phyloP scores from a whole-genome alignment of 2,888 invertebrate species.

The Lepidocyrtinus sp. region DNA sequence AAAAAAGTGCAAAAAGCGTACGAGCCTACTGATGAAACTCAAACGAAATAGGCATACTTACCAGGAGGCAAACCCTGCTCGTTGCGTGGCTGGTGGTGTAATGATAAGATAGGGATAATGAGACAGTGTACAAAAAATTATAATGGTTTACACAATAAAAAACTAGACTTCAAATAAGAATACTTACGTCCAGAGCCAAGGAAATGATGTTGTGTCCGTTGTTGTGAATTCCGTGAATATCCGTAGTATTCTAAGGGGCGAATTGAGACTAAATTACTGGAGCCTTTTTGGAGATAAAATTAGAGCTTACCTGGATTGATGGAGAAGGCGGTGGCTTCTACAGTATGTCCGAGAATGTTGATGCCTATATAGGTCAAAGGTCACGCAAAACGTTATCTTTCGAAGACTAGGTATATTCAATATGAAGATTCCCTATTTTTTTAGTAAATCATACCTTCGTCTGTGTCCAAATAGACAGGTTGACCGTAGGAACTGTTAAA shows the following conservation, averaged over 20 bases:
- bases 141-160: neutral
- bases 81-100: conserved; percentile 30
- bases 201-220: conserved; percentile 85
- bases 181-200: conserved; percentile 79
- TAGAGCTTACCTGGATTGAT: conserved; percentile 74
- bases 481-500: conserved; percentile 26
- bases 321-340: conserved; percentile 78
- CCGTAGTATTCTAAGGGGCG: conserved; percentile 73
- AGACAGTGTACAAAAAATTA: neutral
- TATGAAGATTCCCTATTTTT: too few relatives aligned
- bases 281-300: neutral
- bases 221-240: conserved; percentile 78
- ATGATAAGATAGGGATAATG: neutral
- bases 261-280: neutral
- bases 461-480: conserved; percentile 73
- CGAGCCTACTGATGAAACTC: too few relatives aligned
- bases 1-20: neutral
- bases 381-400: too few relatives aligned
- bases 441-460: too few relatives aligned
- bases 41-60: conserved; percentile 10
- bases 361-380: too few relatives aligned
- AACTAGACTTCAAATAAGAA: conserved; percentile 76
- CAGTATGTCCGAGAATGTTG: conserved; percentile 83
- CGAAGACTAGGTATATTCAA: too few relatives aligned
- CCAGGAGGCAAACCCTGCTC: conserved; percentile 54